Conservation (phyloP, 2,888 invertebrate genomes). For the Ochropleura plecta region DNA sequence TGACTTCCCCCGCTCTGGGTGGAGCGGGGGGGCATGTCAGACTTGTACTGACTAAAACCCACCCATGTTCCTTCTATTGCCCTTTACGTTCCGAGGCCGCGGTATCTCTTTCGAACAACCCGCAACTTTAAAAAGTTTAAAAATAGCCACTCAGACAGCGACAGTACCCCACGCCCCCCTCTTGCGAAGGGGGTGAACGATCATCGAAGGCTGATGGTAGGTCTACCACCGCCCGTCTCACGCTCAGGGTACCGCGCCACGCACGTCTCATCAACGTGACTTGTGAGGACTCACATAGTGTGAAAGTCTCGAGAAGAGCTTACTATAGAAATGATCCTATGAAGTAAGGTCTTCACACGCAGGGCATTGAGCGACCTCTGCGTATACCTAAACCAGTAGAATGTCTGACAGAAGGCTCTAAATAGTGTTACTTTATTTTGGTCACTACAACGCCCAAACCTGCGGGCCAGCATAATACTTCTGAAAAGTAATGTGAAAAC, state of each 20-base stretch:
- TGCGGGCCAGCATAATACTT: too few relatives aligned
- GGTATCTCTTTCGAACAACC: too few relatives aligned
- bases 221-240: constrained; percentile 12
- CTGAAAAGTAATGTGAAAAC: background rate
- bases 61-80: too few relatives aligned
- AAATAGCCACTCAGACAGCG: constrained; percentile 12
- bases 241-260: constrained; percentile 15
- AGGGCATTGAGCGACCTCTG: too few relatives aligned
- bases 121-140: background rate
- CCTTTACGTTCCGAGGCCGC: too few relatives aligned
- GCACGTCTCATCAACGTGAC: constrained; percentile 10
- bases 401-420: too few relatives aligned
- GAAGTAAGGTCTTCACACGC: constrained; percentile 14
- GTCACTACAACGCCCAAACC: too few relatives aligned
- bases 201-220: constrained; percentile 6
- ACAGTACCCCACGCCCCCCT: constrained; percentile 5
- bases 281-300: constrained; percentile 16
- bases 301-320: constrained; percentile 16
- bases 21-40: too few relatives aligned
- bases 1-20: too few relatives aligned
- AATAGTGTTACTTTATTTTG: too few relatives aligned
- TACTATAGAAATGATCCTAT: constrained; percentile 10
- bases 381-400: too few relatives aligned
- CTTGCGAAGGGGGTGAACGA: constrained; percentile 8
- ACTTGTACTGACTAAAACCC: too few relatives aligned